phyloP scores from a whole-genome alignment of 2,888 invertebrate genomes.

The Andrena haemorrhoa region DNA sequence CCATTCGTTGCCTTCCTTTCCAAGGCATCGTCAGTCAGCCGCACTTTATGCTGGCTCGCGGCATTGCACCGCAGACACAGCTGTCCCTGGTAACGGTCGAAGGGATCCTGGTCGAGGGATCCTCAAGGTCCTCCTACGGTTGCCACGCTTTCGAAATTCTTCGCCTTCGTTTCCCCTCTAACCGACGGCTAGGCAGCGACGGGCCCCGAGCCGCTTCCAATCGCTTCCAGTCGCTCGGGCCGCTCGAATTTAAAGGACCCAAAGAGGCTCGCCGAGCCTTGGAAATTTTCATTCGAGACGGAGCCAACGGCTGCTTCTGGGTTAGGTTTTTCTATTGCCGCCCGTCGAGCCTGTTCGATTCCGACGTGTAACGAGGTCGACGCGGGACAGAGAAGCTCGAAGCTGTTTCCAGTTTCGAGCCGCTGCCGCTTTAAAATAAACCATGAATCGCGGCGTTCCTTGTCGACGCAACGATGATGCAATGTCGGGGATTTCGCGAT shows the following conservation, averaged over 20 bases:
- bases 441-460: too few relatives aligned
- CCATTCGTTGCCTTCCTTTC: slow-evolving; percentile 50
- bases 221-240: too few relatives aligned
- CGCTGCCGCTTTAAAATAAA: too few relatives aligned
- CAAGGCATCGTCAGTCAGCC: slow-evolving; percentile 44
- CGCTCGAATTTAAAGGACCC: too few relatives aligned
- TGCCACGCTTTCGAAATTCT: slow-evolving; percentile 66
- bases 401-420: slow-evolving; percentile 3
- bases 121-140: slow-evolving; percentile 65
- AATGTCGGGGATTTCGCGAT: too few relatives aligned
- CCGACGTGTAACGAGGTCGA: not conserved
- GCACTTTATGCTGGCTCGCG: slow-evolving; percentile 55
- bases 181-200: too few relatives aligned
- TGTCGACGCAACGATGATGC: too few relatives aligned
- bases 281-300: not conserved
- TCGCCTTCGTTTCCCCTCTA: slow-evolving; percentile 14
- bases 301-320: slow-evolving; percentile 15
- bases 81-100: slow-evolving; percentile 72
- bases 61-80: slow-evolving; percentile 65
- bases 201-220: too few relatives aligned
- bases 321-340: not conserved
- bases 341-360: too few relatives aligned
- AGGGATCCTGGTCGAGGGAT: slow-evolving; percentile 64
- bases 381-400: not conserved
- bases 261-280: too few relatives aligned